Conservation (phyloP, 1,140 invertebrate species). For the Notospermus geniculatus region DNA sequence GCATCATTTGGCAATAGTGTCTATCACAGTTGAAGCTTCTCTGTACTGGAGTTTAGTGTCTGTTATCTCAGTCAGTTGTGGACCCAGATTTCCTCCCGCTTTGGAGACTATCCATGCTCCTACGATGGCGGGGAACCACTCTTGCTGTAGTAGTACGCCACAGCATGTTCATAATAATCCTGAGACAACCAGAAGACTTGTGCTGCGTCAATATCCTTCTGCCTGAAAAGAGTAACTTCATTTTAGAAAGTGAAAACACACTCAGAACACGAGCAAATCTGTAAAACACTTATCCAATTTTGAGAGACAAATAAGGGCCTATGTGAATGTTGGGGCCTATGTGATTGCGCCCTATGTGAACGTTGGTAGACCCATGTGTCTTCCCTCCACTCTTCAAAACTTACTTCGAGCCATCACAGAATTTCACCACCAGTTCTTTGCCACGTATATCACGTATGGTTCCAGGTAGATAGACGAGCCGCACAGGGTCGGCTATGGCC, state of each 20-base stretch:
- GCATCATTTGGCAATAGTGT: too few relatives aligned
- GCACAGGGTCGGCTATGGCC: conserved; percentile 27
- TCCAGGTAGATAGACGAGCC: conserved; percentile 36
- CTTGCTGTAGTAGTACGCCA: conserved; percentile 19
- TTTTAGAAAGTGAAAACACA: too few relatives aligned
- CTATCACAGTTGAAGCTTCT: too few relatives aligned
- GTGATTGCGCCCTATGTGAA: too few relatives aligned
- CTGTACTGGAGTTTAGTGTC: too few relatives aligned
- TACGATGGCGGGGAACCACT: not conserved
- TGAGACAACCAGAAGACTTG: conserved; percentile 36
- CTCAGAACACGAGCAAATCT: not conserved
- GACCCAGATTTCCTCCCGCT: not conserved
- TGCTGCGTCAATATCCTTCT: conserved; percentile 16
- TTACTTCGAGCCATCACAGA: conserved; percentile 37
- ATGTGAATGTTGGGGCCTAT: too few relatives aligned
- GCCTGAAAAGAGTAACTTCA: conserved; percentile 22
- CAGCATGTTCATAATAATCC: conserved; percentile 33
- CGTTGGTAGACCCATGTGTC: not conserved
- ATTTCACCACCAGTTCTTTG: conserved; percentile 27
- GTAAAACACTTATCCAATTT: too few relatives aligned
- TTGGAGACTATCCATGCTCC: not conserved
- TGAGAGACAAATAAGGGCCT: too few relatives aligned
- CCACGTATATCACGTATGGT: conserved; percentile 19
- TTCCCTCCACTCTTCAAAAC: conserved; percentile 9
- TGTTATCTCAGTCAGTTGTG: not conserved